These are phyloP conservation scores for Lepidonotus clava DNA, from an alignment of 2,888 invertebrate genomes.

Conservation along the genomic window DNA sequence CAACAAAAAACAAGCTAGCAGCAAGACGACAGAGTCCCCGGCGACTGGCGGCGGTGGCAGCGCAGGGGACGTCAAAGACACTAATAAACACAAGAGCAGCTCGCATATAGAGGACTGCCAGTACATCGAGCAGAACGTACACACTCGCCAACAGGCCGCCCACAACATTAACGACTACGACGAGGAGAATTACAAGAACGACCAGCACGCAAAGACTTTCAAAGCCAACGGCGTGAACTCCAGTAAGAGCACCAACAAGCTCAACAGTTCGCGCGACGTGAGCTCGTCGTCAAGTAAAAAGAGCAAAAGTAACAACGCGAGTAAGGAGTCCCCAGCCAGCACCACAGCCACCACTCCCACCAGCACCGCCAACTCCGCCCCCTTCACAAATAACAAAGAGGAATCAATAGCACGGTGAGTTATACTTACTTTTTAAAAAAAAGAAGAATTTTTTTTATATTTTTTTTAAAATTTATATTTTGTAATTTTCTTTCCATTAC, in stretches of 20 bases:
- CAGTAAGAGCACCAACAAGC: constrained; percentile 70
- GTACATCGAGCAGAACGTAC: constrained; percentile 76
- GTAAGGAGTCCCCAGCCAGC: constrained; percentile 56
- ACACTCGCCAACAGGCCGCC: constrained; percentile 66
- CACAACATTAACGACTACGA: constrained; percentile 71
- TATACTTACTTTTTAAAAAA: no score
- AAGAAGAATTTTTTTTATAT: no score
- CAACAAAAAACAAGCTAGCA: constrained; percentile 32
- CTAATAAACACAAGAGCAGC: constrained; percentile 57
- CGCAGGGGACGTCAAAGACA: constrained; percentile 43
- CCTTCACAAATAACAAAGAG: constrained; percentile 77
- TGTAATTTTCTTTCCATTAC: no score
- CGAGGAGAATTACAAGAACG: constrained; percentile 72
- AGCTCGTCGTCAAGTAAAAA: constrained; percentile 63
- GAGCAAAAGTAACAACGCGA: constrained; percentile 60
- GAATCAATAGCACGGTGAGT: constrained; percentile 70
- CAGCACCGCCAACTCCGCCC: constrained; percentile 56
- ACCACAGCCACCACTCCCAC: constrained; percentile 58
- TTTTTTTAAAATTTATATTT: no score
- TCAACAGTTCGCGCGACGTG: constrained; percentile 66
- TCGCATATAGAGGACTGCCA: constrained; percentile 71
- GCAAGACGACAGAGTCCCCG: constrained; percentile 30
- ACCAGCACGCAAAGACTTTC: constrained; percentile 73
- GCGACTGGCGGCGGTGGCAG: constrained; percentile 38
- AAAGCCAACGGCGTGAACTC: constrained; percentile 69